Evolutionary conservation across 2,888 invertebrate genomes (phyloP).

Genomic region (Hedychridium roseum): DNA sequence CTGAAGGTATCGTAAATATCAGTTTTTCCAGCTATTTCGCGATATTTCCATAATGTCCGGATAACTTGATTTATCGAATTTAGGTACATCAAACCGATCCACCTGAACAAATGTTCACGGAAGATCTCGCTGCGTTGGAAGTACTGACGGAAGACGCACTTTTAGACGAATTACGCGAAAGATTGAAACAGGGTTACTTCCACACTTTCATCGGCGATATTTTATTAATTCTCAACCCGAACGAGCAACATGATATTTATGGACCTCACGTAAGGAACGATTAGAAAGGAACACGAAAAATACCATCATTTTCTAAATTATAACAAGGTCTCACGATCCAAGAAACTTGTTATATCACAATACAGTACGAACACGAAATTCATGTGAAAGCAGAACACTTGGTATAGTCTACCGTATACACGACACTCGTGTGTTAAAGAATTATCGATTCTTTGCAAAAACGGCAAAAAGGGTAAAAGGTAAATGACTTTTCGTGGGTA

Average conservation of each 20-base stretch:
- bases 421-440: no score
- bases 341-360: not conserved
- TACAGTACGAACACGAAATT: not conserved
- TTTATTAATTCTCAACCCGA: slow-evolving; percentile 81
- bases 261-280: slow-evolving; percentile 71
- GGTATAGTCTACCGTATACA: no score
- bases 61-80: no score
- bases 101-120: slow-evolving; percentile 79
- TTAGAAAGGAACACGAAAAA: not conserved
- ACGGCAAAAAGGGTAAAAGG: no score
- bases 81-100: slow-evolving; percentile 60
- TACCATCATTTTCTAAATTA: not conserved
- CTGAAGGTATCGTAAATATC: slow-evolving; percentile 50
- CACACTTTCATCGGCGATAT: slow-evolving; percentile 86
- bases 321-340: not conserved
- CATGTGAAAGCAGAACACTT: no score
- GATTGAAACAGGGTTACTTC: slow-evolving; percentile 73
- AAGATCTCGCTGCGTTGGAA: slow-evolving; percentile 84
- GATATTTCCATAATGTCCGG: slow-evolving; percentile 1
- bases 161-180: slow-evolving; percentile 73
- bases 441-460: no score
- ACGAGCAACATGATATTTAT: slow-evolving; percentile 77
- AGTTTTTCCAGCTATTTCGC: not conserved
- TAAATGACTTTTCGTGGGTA: no score
- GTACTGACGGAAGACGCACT: slow-evolving; percentile 77